Evolutionary conservation across 2,113 vertebrate species (phyloP).

Genomic region (Phyllostomus discolor): DNA sequence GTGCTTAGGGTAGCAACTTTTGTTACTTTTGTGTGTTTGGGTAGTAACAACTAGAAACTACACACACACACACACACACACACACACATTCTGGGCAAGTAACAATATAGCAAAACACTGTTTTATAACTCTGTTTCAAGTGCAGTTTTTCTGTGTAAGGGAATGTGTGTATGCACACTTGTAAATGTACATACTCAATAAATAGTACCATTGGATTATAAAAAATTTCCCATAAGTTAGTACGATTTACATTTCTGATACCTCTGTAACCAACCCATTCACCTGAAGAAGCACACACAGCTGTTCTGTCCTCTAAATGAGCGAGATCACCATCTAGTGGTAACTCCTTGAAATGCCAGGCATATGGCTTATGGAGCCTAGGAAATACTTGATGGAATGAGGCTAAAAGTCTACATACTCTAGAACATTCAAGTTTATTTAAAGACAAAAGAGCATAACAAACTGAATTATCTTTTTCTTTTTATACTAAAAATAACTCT

Average conservation of each 20-base stretch:
- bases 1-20: too few relatives aligned
- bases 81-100: neutral
- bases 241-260: neutral
- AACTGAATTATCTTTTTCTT: neutral
- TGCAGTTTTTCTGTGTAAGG: neutral
- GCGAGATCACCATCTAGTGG: conserved; percentile 62
- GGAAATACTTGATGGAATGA: neutral
- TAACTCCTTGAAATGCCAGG: conserved; percentile 48
- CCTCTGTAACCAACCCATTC: conserved; percentile 59
- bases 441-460: neutral
- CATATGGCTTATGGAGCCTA: neutral
- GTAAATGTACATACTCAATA: neutral
- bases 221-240: neutral
- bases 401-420: neutral
- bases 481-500: neutral
- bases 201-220: neutral
- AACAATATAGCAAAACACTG: neutral
- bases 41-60: neutral
- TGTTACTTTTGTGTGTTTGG: neutral
- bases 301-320: conserved; percentile 36
- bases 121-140: neutral
- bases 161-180: neutral
- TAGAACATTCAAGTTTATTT: neutral
- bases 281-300: conserved; percentile 38
- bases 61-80: neutral